Evolutionary conservation across 2,113 vertebrate genomes (phyloP), one percentile per base, ranked within the genome.

Genomic region (Passer domesticus): DNA sequence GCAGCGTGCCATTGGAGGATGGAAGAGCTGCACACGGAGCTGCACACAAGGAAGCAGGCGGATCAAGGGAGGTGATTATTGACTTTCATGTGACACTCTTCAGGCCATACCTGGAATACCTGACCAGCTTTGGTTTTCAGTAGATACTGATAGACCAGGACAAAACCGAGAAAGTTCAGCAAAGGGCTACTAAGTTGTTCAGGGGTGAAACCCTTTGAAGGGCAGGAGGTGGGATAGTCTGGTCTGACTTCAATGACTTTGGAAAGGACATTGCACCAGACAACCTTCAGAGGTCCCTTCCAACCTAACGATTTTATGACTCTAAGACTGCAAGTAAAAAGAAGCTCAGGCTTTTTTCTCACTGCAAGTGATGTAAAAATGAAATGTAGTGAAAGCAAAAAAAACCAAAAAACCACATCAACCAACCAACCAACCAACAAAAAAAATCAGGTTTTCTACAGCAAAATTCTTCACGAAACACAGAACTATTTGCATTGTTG

Each of bases 1-100:
- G 9, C 49, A 76, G 15, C 6, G 5, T 60, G 37, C 7, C 0
- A 0, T 2, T 62, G 28, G 19, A 69, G 20, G 11, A 41, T 27
- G 43, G 44, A 86, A 64, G 30, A 23, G 23, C 5, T 64, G 11
- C 19, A 17, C 10, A 28, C 6, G 25, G 20, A 35, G 20, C 10
- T 70, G 2, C 3, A 13, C 68, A 37, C 19, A 50, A 68, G 8
- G 22, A 53, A 46, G 25, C 7, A 16, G 25, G 56, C 15, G 67
- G 47, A 63, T 55, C 8, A 44, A 59, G 31, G 31, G 24, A 67
- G 44, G 11, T 10, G 9, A 41, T 82, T 62, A 28, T 37, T 72
- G 9, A 5, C 10, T 6, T 41, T 53, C 18, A 6, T 43, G 11
- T 75, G 67, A 46, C 12, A 6, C 9, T 62, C 46, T 55, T 60